These are phyloP conservation scores for Bibio marci DNA, from an alignment of 2,888 invertebrate species.

Conservation along the genomic window DNA sequence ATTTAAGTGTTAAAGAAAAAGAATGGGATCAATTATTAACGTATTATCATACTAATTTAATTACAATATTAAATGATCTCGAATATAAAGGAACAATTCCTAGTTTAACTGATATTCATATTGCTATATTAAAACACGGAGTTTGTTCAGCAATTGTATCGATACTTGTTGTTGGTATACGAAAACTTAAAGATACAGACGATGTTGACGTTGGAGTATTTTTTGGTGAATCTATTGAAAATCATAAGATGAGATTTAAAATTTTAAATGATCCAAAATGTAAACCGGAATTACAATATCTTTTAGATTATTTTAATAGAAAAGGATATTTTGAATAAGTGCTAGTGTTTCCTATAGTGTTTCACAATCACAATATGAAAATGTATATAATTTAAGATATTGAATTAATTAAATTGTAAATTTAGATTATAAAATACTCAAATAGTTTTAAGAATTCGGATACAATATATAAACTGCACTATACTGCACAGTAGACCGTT, in stretches of 20 bases:
- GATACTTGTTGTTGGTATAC: background rate
- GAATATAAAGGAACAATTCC: constrained; percentile 2
- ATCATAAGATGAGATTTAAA: background rate
- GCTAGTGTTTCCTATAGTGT: too few relatives aligned
- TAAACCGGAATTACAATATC: background rate
- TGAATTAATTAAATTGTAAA: too few relatives aligned
- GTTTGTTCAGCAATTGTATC: background rate
- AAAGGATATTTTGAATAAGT: constrained; percentile 5
- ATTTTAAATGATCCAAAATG: constrained; percentile 1
- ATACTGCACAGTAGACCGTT: too few relatives aligned
- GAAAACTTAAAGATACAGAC: background rate
- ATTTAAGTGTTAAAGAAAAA: background rate
- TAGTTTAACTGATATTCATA: constrained; percentile 2
- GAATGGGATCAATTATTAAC: constrained; percentile 3
- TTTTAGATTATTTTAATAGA: constrained; percentile 4
- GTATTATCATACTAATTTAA: constrained; percentile 2
- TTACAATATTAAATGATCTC: background rate
- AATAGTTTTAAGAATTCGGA: too few relatives aligned
- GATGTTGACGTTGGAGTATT: background rate
- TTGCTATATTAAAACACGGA: constrained; percentile 3
- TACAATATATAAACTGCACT: too few relatives aligned
- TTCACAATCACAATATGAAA: too few relatives aligned
- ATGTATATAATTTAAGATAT: too few relatives aligned
- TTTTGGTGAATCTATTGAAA: background rate
- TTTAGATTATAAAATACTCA: too few relatives aligned